Conservation (phyloP, 2,888 invertebrate genomes). For the Lasioglossum calceatum region DNA sequence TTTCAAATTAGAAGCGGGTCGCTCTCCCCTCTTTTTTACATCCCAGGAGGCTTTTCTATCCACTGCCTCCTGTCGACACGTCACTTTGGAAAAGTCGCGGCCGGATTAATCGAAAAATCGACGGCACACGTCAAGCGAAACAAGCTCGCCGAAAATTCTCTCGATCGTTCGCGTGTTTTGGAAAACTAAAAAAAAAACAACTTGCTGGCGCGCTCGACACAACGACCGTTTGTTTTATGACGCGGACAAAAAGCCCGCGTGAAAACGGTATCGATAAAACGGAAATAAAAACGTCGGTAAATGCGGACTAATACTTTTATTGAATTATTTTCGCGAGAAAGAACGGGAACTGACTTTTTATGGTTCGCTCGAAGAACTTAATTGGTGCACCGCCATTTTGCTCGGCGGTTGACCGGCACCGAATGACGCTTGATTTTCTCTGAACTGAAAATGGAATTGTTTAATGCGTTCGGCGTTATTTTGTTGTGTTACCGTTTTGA, state of each 20-base stretch:
- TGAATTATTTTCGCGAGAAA: not conserved
- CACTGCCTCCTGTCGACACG: not conserved
- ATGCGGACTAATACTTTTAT: not conserved
- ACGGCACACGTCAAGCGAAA: not conserved
- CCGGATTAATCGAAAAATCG: slow-evolving; percentile 16
- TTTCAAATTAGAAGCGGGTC: slow-evolving; percentile 54
- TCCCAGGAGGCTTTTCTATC: not conserved
- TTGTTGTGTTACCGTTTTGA: too few relatives aligned
- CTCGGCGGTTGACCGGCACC: not conserved
- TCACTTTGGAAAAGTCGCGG: slow-evolving; percentile 14
- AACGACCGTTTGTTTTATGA: not conserved
- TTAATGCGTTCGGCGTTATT: too few relatives aligned
- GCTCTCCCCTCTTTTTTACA: not conserved
- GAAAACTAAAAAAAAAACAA: not conserved
- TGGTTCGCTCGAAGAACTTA: too few relatives aligned
- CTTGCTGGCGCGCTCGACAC: not conserved
- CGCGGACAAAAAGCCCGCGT: not conserved
- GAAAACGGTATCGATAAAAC: not conserved
- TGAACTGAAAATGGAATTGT: not conserved
- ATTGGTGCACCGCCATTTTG: not conserved
- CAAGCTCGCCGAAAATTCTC: not conserved
- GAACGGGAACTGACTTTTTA: not conserved
- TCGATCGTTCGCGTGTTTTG: not conserved
- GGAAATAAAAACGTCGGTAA: not conserved
- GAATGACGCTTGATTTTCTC: too few relatives aligned